phyloP scores from a whole-genome alignment of 92 coral and sea anemone species.

The Zoanthus gigantus region DNA sequence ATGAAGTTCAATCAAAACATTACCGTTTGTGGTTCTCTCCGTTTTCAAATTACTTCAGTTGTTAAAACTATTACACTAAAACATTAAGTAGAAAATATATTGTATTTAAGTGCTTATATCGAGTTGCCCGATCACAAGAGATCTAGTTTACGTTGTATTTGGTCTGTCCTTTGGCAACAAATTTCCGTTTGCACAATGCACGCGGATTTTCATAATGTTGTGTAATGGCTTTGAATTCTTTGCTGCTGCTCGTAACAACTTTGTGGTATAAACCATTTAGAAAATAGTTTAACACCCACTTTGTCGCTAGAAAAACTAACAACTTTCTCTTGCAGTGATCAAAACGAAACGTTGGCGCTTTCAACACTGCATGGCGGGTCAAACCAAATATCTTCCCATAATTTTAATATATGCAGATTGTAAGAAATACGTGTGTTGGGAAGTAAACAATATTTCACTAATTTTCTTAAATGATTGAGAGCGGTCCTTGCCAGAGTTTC shows the following conservation, averaged over 20 bases:
- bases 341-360: slow-evolving; percentile 80
- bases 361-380: slow-evolving; percentile 53
- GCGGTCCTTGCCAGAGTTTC: slow-evolving; percentile 50
- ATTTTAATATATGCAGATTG: slow-evolving; percentile 82
- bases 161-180: slow-evolving; percentile 67
- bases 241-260: slow-evolving; percentile 72
- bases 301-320: slow-evolving; percentile 42
- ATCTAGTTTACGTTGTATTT: slow-evolving; percentile 35
- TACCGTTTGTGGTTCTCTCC: slow-evolving; percentile 6
- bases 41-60: slow-evolving; percentile 39
- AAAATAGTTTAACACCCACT: slow-evolving; percentile 80
- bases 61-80: slow-evolving; percentile 22
- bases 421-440: slow-evolving; percentile 71
- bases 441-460: slow-evolving; percentile 59
- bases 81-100: slow-evolving; percentile 35
- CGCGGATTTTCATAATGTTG: slow-evolving; percentile 83
- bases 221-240: slow-evolving; percentile 87
- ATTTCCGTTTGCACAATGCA: slow-evolving; percentile 86
- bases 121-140: slow-evolving; percentile 12
- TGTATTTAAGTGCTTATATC: slow-evolving; percentile 43
- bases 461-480: slow-evolving; percentile 44
- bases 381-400: slow-evolving; percentile 62
- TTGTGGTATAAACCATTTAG: slow-evolving; percentile 72
- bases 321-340: slow-evolving; percentile 60
- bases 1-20: slow-evolving; percentile 37